Evolutionary conservation across 2,113 vertebrate species (phyloP).

Genomic region (Asarcornis scutulata): DNA sequence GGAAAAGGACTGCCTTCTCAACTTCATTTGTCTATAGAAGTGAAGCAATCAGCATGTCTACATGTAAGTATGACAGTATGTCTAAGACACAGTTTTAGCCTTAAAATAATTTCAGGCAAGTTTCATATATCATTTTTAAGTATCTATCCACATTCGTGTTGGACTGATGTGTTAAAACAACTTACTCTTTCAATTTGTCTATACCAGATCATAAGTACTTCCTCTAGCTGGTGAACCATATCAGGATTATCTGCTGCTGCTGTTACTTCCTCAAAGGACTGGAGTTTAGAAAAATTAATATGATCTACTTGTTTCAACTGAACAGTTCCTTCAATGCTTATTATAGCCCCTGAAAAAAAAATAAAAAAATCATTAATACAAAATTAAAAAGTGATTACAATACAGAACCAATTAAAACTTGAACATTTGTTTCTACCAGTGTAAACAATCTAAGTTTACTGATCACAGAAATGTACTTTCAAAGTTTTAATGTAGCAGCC

Average conservation of each 20-base stretch:
- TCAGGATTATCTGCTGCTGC: conserved; percentile 77
- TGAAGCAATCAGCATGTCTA: neutral
- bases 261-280: conserved; percentile 76
- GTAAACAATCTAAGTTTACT: neutral
- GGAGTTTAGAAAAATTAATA: conserved; percentile 78
- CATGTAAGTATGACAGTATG: too few relatives aligned
- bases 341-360: conserved; percentile 71
- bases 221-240: conserved; percentile 79
- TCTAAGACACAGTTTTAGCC: neutral
- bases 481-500: neutral
- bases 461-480: too few relatives aligned
- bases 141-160: neutral
- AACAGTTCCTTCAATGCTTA: conserved; percentile 77
- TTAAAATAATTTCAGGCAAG: neutral
- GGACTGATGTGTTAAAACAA: neutral
- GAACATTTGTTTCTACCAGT: neutral
- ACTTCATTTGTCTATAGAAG: neutral
- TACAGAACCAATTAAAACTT: neutral
- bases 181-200: conserved; percentile 84
- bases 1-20: neutral
- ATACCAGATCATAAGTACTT: conserved; percentile 82
- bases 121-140: neutral
- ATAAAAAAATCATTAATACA: neutral
- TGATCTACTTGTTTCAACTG: conserved; percentile 74
- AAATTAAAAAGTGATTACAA: neutral